Conservation (phyloP, 2,113 vertebrate species). For the Gracilinanus agilis region DNA sequence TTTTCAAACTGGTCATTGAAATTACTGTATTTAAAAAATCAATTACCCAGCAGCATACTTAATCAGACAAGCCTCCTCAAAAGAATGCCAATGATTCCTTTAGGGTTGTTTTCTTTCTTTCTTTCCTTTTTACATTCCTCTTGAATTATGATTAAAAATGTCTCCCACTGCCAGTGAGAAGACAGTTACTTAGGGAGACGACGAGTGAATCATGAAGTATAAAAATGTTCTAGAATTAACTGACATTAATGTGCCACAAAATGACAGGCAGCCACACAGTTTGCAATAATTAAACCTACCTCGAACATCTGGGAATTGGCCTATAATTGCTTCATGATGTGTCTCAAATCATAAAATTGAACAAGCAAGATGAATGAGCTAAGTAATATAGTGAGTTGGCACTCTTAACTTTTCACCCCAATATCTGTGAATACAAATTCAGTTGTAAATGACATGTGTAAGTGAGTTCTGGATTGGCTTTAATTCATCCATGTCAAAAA, state of each 20-base stretch:
- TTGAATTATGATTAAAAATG: not conserved
- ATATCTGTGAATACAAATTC: not conserved
- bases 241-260: constrained; percentile 34
- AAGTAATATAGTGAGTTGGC: not conserved
- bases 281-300: constrained; percentile 62
- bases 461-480: not conserved
- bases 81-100: constrained; percentile 19
- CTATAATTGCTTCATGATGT: constrained; percentile 55
- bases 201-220: constrained; percentile 37
- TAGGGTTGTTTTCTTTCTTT: not conserved
- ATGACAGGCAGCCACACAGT: constrained; percentile 32
- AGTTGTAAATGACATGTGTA: not conserved
- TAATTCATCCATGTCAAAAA: constrained; percentile 25
- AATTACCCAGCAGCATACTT: constrained; percentile 20
- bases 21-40: constrained; percentile 50
- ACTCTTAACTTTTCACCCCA: not conserved
- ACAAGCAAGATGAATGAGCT: constrained; percentile 10
- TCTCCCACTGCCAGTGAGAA: constrained; percentile 19
- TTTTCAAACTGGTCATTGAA: constrained; percentile 41
- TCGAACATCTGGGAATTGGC: constrained; percentile 51
- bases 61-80: not conserved
- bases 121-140: not conserved
- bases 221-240: constrained; percentile 16
- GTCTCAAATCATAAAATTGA: constrained; percentile 52
- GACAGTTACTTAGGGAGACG: constrained; percentile 46